These are phyloP conservation scores for Scolanthus callimorphus DNA, from an alignment of 92 coral and sea anemone genomes.

Conservation along the genomic window DNA sequence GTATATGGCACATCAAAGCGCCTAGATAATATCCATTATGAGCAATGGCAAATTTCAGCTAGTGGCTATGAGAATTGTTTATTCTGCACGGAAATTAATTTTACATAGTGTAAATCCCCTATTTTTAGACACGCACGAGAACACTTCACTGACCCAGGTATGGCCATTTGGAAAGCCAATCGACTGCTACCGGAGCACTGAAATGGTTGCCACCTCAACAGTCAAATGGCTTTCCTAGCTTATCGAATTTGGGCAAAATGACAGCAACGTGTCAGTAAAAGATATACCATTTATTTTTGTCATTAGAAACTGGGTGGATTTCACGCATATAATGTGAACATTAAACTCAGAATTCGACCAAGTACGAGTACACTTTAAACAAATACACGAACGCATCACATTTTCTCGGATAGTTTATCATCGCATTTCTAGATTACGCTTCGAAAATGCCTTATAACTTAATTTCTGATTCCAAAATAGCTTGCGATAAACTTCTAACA, in stretches of 20 bases:
- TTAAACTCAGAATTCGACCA: too few relatives aligned
- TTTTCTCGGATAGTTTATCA: too few relatives aligned
- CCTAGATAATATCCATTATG: background rate
- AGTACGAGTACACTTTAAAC: too few relatives aligned
- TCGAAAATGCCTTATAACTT: too few relatives aligned
- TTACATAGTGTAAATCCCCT: background rate
- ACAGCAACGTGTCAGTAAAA: too few relatives aligned
- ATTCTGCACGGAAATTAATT: background rate
- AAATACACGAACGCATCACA: too few relatives aligned
- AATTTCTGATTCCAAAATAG: too few relatives aligned
- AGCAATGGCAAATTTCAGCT: background rate
- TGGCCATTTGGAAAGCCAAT: background rate
- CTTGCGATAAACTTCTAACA: too few relatives aligned
- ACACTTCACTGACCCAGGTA: background rate
- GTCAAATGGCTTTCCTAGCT: conserved; percentile 1
- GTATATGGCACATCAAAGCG: background rate
- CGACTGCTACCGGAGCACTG: background rate
- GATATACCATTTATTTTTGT: too few relatives aligned
- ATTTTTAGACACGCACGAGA: background rate
- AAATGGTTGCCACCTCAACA: conserved; percentile 6
- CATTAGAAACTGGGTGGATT: too few relatives aligned
- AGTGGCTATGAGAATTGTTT: background rate
- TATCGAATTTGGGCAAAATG: background rate
- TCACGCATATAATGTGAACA: too few relatives aligned
- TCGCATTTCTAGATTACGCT: too few relatives aligned